Conservation (phyloP, 1,140 invertebrate species). For the Hylyphantes graminicola region DNA sequence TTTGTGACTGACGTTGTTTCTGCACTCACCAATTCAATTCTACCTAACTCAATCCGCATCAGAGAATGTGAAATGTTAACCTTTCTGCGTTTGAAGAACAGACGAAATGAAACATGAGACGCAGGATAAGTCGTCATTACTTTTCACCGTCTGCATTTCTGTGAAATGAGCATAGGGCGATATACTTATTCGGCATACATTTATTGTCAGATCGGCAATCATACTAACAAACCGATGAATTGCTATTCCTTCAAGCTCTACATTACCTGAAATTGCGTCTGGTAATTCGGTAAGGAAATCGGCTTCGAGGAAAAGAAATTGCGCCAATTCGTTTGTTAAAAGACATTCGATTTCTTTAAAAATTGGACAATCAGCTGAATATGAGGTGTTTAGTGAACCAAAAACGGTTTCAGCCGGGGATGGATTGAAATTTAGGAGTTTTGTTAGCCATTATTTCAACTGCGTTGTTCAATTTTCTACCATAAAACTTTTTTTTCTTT, state of each 20-base stretch:
- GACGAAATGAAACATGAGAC: background rate
- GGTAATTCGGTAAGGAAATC: no score
- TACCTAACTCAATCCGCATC: no score
- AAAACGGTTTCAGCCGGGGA: background rate
- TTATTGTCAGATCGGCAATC: background rate
- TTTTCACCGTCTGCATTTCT: background rate
- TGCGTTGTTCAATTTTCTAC: no score
- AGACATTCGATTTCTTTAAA: background rate
- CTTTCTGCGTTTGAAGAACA: conserved; percentile 31
- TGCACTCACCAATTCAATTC: no score
- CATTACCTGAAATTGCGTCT: no score
- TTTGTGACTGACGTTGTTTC: no score
- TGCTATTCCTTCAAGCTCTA: no score
- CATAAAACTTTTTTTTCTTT: no score
- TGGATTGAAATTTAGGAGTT: no score
- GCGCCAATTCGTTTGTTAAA: background rate
- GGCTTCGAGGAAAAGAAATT: background rate
- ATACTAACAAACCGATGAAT: background rate
- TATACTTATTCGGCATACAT: background rate
- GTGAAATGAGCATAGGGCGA: background rate
- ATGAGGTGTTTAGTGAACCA: no score
- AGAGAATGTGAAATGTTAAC: background rate
- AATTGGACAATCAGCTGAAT: background rate
- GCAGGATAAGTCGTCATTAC: background rate
- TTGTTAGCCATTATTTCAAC: no score